These are phyloP conservation scores for Isoperla grammatica DNA, from an alignment of 2,888 invertebrate species.

Conservation along the genomic window DNA sequence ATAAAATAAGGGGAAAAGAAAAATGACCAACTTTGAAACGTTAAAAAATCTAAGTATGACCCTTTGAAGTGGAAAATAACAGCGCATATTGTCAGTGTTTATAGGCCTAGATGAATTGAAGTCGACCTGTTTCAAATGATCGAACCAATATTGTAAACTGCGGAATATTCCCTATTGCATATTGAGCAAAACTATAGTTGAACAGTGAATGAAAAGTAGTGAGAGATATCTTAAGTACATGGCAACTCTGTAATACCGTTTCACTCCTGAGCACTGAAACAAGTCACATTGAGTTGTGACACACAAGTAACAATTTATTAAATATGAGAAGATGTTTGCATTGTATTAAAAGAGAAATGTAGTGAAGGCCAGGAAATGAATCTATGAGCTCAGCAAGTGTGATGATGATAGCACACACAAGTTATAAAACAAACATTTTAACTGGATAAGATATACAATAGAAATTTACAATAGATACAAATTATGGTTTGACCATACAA, in stretches of 20 bases:
- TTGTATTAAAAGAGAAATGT: neutral
- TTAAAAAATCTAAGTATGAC: too few species aligned
- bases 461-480: constrained; percentile 1
- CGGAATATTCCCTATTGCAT: too few species aligned
- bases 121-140: too few species aligned
- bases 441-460: neutral
- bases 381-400: neutral
- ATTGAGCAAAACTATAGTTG: neutral
- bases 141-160: too few species aligned
- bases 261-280: neutral
- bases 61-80: too few species aligned
- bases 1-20: too few species aligned
- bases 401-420: neutral
- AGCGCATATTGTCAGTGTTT: too few species aligned
- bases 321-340: neutral
- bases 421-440: neutral
- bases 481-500: neutral
- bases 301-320: constrained; percentile 4
- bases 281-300: neutral
- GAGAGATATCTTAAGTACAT: neutral
- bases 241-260: neutral
- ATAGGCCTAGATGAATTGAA: too few species aligned
- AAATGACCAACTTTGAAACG: too few species aligned
- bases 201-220: neutral
- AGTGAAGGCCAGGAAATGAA: neutral